phyloP scores from a whole-genome alignment of 1,140 invertebrate genomes.

The Leptinotarsa undecemlineata region DNA sequence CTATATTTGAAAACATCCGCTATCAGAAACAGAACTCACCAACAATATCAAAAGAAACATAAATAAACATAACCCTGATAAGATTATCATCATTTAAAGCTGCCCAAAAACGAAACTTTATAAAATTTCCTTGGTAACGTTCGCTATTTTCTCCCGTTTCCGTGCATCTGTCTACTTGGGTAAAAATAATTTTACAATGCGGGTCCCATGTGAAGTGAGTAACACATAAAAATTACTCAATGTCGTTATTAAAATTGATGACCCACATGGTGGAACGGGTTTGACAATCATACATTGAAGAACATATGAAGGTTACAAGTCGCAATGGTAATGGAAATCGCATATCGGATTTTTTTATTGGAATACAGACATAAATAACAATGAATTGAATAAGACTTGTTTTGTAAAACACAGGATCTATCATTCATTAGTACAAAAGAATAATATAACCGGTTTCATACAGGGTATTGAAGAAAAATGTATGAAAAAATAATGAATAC shows the following conservation, averaged over 20 bases:
- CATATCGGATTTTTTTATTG: too few species aligned
- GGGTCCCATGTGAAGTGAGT: constrained; percentile 4
- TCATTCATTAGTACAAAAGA: too few species aligned
- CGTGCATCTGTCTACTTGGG: not conserved
- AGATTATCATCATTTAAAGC: not conserved
- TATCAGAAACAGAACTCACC: not conserved
- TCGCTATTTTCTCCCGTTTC: not conserved
- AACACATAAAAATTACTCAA: not conserved
- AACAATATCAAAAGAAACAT: not conserved
- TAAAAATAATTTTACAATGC: not conserved
- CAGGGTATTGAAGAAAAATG: too few species aligned
- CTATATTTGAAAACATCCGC: too few species aligned
- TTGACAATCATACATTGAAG: not conserved
- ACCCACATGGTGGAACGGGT: constrained; percentile 9
- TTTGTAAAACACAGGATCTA: too few species aligned
- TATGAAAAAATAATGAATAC: too few species aligned
- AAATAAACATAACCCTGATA: not conserved
- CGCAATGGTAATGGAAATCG: not conserved
- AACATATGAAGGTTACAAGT: not conserved
- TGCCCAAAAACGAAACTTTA: not conserved
- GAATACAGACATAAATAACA: too few species aligned
- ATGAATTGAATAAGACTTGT: too few species aligned
- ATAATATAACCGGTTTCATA: too few species aligned
- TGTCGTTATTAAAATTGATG: constrained; percentile 9
- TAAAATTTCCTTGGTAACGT: not conserved